Base-by-base conservation (phyloP, 2,888 invertebrate species). In the Drosophila pseudotakahashii region DNA sequence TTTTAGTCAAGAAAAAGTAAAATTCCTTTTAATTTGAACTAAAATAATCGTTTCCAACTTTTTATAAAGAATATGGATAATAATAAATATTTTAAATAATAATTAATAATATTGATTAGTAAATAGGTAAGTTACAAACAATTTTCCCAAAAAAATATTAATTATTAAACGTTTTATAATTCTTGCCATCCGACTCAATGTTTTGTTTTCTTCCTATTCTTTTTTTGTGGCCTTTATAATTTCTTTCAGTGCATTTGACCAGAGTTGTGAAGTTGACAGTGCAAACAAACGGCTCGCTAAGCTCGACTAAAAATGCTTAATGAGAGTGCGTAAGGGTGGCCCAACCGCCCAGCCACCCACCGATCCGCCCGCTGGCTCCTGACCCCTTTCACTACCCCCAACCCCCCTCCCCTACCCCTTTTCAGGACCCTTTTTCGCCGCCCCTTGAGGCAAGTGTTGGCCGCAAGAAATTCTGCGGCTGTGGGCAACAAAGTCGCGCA, bases 271-370 rank as follows among this genome's bases (percentile, higher is more conserved):
- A 71, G 71, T 71, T 71, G 71, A 71, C 71, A 88, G 66, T 73
- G 85, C 82, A 82, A 88, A 82, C 88, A 82, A 85, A 85, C 82
- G 82, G 79, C 85, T 79, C 73, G 81, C 88, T 87, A 84, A 82
- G 88, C 88, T 75, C 79, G 77, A 77, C 88, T 87, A 85, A 81
- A 82, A 87, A 85, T 84, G 79, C 73, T 84, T 84, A 79, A 79
- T 87, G 85, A 88, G 76, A 81, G 73, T 77, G 75, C 79, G 77
- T 75, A 72, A 70, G 81, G 77, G 75, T 76, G 69, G 52, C 67
- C 61, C 70, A 37, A 45, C 34, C 41, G 26, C 52, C n/a, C 70
- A 37, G 39, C 36, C 48, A 16, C 52, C n/a, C 37, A 36, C 52
- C n/a, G 9, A 39, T 45, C 23, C 32, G n/a, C 4, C 45, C 19